Evolutionary conservation across 2,113 vertebrate species (phyloP).

Genomic region (Sigmodon hispidus): DNA sequence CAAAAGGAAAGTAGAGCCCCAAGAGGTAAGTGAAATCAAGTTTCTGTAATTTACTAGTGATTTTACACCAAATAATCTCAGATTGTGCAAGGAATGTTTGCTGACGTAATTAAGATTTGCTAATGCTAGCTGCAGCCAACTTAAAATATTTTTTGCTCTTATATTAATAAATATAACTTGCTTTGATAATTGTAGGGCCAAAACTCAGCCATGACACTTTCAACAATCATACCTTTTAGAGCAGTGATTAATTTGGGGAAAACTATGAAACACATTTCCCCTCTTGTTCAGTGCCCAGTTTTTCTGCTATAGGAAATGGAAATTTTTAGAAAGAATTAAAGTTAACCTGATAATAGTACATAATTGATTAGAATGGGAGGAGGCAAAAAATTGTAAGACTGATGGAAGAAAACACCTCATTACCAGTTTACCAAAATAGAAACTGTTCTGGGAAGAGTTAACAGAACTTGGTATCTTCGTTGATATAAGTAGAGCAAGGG

Average conservation of each 20-base stretch:
- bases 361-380: slow-evolving; percentile 11
- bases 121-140: slow-evolving; percentile 3
- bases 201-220: slow-evolving; percentile 56
- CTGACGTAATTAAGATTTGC: slow-evolving; percentile 29
- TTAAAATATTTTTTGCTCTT: slow-evolving; percentile 43
- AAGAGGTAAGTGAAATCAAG: slow-evolving; percentile 58
- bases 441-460: background rate
- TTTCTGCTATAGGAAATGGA: slow-evolving; percentile 9
- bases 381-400: slow-evolving; percentile 7
- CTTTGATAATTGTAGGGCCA: slow-evolving; percentile 56
- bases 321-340: slow-evolving; percentile 30
- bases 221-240: background rate
- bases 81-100: slow-evolving; percentile 25
- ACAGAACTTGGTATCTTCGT: background rate
- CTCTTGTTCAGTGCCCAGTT: background rate
- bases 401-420: background rate
- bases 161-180: slow-evolving; percentile 43
- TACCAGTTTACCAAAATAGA: slow-evolving; percentile 13
- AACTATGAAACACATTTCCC: background rate
- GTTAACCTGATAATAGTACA: slow-evolving; percentile 19
- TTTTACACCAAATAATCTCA: slow-evolving; percentile 61
- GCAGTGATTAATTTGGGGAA: slow-evolving; percentile 46
- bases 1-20: slow-evolving; percentile 11
- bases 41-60: background rate
- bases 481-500: background rate